phyloP scores from a whole-genome alignment of 2,113 vertebrate genomes.

The Dascyllus trimaculatus region DNA sequence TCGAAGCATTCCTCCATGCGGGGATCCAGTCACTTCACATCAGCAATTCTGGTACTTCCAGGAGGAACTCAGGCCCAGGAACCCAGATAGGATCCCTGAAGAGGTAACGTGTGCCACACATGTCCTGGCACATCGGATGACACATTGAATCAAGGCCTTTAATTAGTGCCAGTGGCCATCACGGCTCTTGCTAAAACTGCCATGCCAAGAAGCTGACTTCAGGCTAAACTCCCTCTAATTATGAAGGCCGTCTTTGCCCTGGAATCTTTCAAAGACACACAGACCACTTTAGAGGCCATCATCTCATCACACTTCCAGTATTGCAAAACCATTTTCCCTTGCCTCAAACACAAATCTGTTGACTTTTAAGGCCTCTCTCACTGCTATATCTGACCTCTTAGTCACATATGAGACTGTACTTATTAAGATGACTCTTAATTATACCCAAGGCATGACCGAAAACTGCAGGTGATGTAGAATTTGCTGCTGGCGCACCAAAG shows the following conservation, averaged over 20 bases:
- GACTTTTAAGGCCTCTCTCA: too few species aligned
- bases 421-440: too few species aligned
- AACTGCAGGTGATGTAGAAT: too few species aligned
- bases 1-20: constrained; percentile 42
- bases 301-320: too few species aligned
- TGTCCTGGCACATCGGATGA: constrained; percentile 49
- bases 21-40: constrained; percentile 52
- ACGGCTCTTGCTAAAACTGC: constrained; percentile 37
- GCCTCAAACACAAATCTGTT: too few species aligned
- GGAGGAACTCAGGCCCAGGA: background rate
- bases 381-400: too few species aligned
- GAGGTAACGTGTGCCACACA: constrained; percentile 45
- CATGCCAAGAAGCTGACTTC: constrained; percentile 47
- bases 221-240: constrained; percentile 55
- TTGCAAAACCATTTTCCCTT: too few species aligned
- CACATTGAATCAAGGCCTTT: constrained; percentile 67
- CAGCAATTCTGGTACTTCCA: constrained; percentile 30
- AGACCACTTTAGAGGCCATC: too few species aligned
- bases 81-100: constrained; percentile 25
- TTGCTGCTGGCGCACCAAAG: too few species aligned
- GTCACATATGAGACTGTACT: too few species aligned
- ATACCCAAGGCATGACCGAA: too few species aligned
- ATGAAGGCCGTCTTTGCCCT: constrained; percentile 41
- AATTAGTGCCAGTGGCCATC: constrained; percentile 63
- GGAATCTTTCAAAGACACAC: constrained; percentile 22